phyloP scores from a whole-genome alignment of 2,113 vertebrate species.

The Phasianus colchicus region DNA sequence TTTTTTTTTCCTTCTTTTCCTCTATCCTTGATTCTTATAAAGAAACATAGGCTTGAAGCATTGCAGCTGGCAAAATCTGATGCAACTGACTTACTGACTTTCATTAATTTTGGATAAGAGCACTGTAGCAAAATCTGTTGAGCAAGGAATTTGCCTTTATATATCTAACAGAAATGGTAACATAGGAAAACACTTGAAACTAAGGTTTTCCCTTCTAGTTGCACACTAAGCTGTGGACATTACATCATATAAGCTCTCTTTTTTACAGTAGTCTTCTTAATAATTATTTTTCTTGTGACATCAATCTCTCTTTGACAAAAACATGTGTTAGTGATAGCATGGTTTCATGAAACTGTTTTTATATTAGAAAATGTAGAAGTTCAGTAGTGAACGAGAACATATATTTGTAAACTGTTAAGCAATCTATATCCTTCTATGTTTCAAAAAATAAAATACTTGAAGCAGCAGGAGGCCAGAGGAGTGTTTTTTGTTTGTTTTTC shows the following conservation, averaged over 20 bases:
- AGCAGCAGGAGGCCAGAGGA: background rate
- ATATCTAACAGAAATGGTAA: background rate
- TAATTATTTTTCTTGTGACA: background rate
- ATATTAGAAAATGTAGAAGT: background rate
- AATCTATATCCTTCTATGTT: background rate
- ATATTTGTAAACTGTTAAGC: background rate
- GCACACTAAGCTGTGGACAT: background rate
- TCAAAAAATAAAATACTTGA: background rate
- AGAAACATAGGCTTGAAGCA: background rate
- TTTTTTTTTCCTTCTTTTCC: accelerated
- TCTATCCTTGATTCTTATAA: background rate
- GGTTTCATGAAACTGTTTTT: background rate
- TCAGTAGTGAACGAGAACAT: background rate
- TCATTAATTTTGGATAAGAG: background rate
- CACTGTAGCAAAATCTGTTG: background rate
- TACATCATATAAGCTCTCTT: background rate
- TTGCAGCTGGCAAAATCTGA: background rate
- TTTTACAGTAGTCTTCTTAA: background rate
- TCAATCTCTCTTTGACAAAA: background rate
- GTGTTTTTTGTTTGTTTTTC: background rate
- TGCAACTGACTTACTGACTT: background rate
- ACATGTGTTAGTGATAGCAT: background rate
- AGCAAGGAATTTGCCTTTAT: background rate
- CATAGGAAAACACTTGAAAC: background rate
- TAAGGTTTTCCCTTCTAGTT: background rate